A percentile compares a stretch with the other conserved stretches of the same genome.
These are phyloP conservation scores for Bothrops jararaca DNA, from an alignment of 2,113 vertebrate genomes.

Conservation along the genomic window DNA sequence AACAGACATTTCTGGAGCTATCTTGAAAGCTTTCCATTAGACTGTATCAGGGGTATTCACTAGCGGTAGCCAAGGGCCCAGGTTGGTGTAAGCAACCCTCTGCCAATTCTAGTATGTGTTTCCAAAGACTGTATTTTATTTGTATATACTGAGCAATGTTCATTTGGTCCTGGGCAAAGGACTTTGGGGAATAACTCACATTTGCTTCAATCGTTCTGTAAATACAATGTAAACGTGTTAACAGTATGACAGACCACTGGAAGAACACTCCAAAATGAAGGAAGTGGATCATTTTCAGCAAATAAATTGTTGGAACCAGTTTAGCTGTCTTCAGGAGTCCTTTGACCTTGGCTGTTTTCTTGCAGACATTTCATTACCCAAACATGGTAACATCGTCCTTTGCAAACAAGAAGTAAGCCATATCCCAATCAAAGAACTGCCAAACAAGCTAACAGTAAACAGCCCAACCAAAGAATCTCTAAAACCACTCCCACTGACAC, in stretches of 20 bases:
- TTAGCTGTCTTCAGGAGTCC: neutral
- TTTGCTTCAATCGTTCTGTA: conserved; percentile 9
- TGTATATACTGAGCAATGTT: conserved; percentile 47
- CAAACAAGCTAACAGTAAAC: neutral
- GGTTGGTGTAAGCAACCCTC: conserved; percentile 37
- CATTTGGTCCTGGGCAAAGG: conserved; percentile 46
- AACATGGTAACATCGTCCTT: neutral
- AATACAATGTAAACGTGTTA: neutral
- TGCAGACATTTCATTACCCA: neutral
- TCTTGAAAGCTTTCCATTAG: conserved; percentile 99
- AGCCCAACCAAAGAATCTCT: neutral
- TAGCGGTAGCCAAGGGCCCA: conserved; percentile 72
- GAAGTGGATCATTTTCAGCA: neutral
- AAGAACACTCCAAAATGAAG: neutral
- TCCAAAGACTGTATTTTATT: conserved; percentile 40
- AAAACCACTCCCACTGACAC: neutral
- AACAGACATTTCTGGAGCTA: conserved; percentile 77
- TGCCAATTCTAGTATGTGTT: conserved; percentile 39
- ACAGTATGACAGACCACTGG: neutral
- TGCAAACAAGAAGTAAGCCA: neutral
- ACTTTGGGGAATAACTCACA: conserved; percentile 25
- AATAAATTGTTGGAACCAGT: neutral
- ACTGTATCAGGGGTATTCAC: conserved; percentile 74
- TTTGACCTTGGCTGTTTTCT: neutral
- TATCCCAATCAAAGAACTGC: neutral